Conservation (phyloP, 2,797 vertebrate genomes). For the Tinamus major region DNA sequence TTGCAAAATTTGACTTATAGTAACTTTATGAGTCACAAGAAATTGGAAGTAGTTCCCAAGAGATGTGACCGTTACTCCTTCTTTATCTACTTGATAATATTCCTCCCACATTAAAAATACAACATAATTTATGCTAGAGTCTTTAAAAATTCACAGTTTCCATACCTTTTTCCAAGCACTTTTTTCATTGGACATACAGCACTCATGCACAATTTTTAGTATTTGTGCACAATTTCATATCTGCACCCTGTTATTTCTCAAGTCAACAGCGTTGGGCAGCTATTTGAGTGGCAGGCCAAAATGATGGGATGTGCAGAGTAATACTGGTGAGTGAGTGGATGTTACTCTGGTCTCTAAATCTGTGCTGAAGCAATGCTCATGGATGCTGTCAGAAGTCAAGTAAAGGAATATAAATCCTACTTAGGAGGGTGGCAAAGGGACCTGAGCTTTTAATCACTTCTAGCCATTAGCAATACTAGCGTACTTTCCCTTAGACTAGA, state of each 20-base stretch:
- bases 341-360: background rate
- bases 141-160: background rate
- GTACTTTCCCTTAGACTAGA: conserved; percentile 24
- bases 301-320: background rate
- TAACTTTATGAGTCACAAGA: background rate
- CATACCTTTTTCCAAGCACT: background rate
- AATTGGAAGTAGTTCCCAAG: background rate
- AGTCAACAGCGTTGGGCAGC: background rate
- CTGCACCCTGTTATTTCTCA: conserved; percentile 1
- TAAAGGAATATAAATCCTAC: conserved; percentile 32
- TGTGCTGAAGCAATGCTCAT: background rate
- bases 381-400: conserved; percentile 1
- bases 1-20: background rate
- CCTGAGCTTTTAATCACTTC: conserved; percentile 14
- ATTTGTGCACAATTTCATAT: background rate
- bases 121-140: background rate
- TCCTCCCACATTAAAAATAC: conserved; percentile 20
- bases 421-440: background rate
- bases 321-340: background rate
- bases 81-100: background rate
- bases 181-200: background rate
- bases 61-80: background rate
- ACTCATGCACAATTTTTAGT: background rate
- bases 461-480: conserved; percentile 22
- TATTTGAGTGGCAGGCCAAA: background rate